Conservation (phyloP, 2,888 invertebrate species). For the Tipula vernalis region DNA sequence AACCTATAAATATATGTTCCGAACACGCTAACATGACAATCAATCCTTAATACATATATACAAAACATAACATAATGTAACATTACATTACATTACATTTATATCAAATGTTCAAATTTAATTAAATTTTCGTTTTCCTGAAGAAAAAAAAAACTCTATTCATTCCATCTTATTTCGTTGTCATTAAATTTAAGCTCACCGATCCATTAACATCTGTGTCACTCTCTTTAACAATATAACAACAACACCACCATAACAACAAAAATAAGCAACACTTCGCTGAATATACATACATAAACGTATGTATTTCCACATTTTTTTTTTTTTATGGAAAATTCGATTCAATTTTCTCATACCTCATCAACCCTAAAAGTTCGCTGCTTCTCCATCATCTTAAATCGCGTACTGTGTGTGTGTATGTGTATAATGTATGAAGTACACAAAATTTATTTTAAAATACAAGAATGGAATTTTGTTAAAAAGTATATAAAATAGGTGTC, state of each 20-base stretch:
- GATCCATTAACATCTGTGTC: conserved; percentile 4
- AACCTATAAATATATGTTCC: background rate
- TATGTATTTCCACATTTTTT: background rate
- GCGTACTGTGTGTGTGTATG: background rate
- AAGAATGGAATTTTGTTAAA: background rate
- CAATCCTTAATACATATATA: background rate
- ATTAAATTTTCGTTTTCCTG: background rate
- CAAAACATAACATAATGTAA: background rate
- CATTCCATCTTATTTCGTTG: conserved; percentile 4
- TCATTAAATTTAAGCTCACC: background rate
- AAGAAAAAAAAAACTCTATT: background rate
- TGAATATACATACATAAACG: background rate
- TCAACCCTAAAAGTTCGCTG: background rate
- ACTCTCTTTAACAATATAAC: background rate
- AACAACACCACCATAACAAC: background rate
- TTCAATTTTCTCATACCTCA: background rate
- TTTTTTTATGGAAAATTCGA: background rate
- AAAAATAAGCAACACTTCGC: background rate
- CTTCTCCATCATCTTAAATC: background rate
- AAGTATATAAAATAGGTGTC: background rate
- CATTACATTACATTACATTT: background rate
- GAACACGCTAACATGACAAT: background rate
- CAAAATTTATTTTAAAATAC: background rate
- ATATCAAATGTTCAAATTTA: background rate
- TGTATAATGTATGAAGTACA: background rate